Conservation (phyloP, 37 sponge, comb jelly and placozoan species). For the Mnemiopsis leidyi region DNA sequence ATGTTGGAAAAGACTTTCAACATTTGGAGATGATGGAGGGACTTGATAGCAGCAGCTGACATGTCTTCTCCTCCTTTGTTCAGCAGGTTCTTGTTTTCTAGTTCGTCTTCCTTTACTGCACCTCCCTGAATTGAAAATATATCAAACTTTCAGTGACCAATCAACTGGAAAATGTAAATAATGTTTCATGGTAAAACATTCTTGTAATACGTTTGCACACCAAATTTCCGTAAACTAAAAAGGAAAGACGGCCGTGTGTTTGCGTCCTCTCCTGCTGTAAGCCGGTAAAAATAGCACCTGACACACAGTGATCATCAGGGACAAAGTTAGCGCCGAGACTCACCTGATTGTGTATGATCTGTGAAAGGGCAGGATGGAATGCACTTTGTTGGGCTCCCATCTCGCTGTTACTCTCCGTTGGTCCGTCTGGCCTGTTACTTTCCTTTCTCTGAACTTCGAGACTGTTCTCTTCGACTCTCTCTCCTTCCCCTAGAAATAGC, state of each 20-base stretch:
- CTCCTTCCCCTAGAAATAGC: constrained; percentile 9
- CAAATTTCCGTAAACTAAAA: too few relatives aligned
- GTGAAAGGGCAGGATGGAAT: constrained; percentile 1
- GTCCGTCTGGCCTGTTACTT: not conserved
- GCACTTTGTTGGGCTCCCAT: constrained; percentile 16
- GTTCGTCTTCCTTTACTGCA: not conserved
- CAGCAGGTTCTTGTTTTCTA: not conserved
- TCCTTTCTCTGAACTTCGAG: not conserved
- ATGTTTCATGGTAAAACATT: too few relatives aligned
- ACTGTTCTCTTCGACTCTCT: not conserved
- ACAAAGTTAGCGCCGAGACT: not conserved
- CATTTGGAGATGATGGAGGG: constrained; percentile 19
- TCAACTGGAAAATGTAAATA: too few relatives aligned
- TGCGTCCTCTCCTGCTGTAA: too few relatives aligned
- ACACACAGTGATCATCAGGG: too few relatives aligned
- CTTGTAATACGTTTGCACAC: too few relatives aligned
- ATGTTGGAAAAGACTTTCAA: constrained; percentile 8
- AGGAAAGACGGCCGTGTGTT: too few relatives aligned
- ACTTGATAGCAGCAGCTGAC: not conserved
- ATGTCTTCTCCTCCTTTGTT: constrained; percentile 9
- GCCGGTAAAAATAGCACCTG: too few relatives aligned
- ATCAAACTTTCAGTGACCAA: too few relatives aligned
- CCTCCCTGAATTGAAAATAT: not conserved
- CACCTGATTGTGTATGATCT: not conserved
- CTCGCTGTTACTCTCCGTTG: not conserved